A percentile compares a stretch with the other conserved stretches of the same genome.
Conservation (phyloP, 2,888 invertebrate species). For the Scaptomyza cyrtandrae region DNA sequence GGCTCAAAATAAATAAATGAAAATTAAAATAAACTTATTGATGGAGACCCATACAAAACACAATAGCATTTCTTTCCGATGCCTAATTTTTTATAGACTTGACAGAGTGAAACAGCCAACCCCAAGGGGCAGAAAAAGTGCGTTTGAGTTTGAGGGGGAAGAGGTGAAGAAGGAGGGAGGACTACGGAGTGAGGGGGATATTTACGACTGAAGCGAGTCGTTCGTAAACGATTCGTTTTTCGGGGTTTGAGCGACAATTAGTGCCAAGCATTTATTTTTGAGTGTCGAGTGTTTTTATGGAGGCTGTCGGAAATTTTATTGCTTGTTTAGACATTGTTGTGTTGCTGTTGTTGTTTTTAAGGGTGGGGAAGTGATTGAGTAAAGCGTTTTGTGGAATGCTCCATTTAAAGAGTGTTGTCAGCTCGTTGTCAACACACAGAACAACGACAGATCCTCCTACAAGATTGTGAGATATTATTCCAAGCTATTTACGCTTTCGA, state of each 20-base stretch:
- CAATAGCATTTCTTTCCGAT: constrained; percentile 31
- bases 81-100: constrained; percentile 44
- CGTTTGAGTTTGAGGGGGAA: neutral
- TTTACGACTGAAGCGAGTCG: constrained; percentile 3
- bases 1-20: constrained; percentile 78
- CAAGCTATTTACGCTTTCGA: constrained; percentile 10
- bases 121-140: constrained; percentile 2
- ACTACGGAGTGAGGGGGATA: too few relatives aligned
- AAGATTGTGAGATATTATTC: constrained; percentile 2
- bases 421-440: constrained; percentile 50
- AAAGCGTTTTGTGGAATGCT: constrained; percentile 40
- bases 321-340: constrained; percentile 52
- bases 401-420: constrained; percentile 50
- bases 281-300: constrained; percentile 63
- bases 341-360: neutral
- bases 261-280: constrained; percentile 57
- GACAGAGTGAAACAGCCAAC: constrained; percentile 29
- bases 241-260: constrained; percentile 63
- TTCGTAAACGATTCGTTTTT: constrained; percentile 41
- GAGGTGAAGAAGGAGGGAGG: neutral
- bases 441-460: too few relatives aligned
- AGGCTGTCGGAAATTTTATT: constrained; percentile 66
- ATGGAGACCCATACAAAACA: constrained; percentile 23
- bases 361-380: constrained; percentile 21
- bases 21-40: constrained; percentile 75